Evolutionary conservation across 2,113 vertebrate genomes (phyloP).

Genomic region (Gasterosteus aculeatus): DNA sequence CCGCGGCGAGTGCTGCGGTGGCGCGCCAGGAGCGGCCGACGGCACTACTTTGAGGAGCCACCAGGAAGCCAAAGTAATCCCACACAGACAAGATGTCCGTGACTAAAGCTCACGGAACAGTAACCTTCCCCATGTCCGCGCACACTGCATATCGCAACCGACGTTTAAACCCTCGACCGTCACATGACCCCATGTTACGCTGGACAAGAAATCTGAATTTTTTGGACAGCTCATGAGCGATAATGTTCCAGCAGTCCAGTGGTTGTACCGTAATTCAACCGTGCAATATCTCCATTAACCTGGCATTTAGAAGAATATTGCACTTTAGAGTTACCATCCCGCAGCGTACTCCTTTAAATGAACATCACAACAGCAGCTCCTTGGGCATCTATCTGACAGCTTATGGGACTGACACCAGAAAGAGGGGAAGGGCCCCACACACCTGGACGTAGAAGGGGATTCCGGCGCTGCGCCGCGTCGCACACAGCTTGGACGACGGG

Average conservation of each 20-base stretch:
- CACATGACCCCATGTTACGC: too few species aligned
- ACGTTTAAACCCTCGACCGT: not conserved
- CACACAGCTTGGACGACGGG: conserved; percentile 92
- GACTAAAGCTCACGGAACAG: conserved; percentile 16
- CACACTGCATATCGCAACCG: not conserved
- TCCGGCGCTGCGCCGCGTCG: conserved; percentile 94
- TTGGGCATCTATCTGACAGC: too few species aligned
- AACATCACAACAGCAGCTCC: not conserved
- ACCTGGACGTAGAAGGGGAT: conserved; percentile 99
- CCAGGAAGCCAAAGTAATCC: conserved; percentile 24
- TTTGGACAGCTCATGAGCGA: not conserved
- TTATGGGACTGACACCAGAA: not conserved
- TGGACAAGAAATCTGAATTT: not conserved
- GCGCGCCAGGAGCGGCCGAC: conserved; percentile 47
- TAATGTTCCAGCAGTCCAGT: not conserved
- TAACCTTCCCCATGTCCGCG: not conserved
- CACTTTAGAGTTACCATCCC: not conserved
- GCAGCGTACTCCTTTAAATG: not conserved
- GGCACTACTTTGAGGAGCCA: conserved; percentile 40
- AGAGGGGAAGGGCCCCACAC: not conserved
- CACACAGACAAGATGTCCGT: conserved; percentile 60
- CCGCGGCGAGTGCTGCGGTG: conserved; percentile 25
- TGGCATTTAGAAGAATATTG: too few species aligned
- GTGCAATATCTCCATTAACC: too few species aligned
- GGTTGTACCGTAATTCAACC: not conserved